Evolutionary conservation across 2,888 invertebrate species (phyloP).

Genomic region (Drosophila tanythrix): DNA sequence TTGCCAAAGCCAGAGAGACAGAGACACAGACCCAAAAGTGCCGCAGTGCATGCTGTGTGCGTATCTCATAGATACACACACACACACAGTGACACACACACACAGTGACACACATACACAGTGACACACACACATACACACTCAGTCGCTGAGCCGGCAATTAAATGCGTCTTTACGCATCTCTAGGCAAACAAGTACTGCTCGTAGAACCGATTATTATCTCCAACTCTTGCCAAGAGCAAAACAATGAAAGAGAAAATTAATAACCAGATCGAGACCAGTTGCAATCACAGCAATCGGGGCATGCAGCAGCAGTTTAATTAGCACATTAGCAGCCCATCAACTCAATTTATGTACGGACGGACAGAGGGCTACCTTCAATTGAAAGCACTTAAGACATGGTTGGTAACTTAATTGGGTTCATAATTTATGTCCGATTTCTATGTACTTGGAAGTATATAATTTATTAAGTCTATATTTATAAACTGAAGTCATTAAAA

Average conservation of each 20-base stretch:
- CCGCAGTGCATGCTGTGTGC: conserved; percentile 39
- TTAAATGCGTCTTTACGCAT: conserved; percentile 59
- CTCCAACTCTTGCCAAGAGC: conserved; percentile 33
- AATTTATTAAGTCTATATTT: background rate
- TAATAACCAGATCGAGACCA: conserved; percentile 65
- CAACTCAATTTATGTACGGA: conserved; percentile 28
- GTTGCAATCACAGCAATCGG: conserved; percentile 54
- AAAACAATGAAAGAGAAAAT: conserved; percentile 78
- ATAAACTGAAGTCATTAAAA: background rate
- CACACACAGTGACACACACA: background rate
- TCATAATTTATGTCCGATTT: background rate
- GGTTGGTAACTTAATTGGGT: background rate
- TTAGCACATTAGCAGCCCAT: conserved; percentile 76
- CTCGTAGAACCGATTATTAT: conserved; percentile 59
- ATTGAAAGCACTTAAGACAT: conserved; percentile 22
- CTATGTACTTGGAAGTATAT: background rate
- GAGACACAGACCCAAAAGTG: conserved; percentile 33
- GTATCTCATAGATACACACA: conserved; percentile 40
- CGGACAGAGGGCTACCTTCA: background rate
- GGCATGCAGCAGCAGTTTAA: conserved; percentile 60
- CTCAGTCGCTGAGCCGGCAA: conserved; percentile 32
- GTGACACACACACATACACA: background rate
- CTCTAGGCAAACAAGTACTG: conserved; percentile 44
- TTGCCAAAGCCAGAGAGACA: conserved; percentile 52
- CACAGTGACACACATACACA: background rate